These are phyloP conservation scores for Homarus americanus DNA, from an alignment of 1,140 invertebrate genomes.

Conservation along the genomic window DNA sequence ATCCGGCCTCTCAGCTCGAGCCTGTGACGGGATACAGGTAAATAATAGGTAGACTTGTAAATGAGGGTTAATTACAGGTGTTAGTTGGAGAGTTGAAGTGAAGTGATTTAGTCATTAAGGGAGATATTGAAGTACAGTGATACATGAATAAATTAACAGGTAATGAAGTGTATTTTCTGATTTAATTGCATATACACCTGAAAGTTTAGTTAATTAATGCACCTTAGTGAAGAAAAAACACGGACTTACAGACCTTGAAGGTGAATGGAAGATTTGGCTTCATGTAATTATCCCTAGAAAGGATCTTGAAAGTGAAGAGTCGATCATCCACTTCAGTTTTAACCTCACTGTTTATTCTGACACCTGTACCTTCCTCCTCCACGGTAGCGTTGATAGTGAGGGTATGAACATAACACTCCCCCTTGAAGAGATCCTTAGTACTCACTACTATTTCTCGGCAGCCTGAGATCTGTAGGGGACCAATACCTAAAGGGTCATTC, in stretches of 20 bases:
- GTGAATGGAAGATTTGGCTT: slow-evolving; percentile 32
- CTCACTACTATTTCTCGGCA: neutral
- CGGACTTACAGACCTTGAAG: neutral
- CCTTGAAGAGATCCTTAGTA: neutral
- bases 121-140: too few relatives aligned
- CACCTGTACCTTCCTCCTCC: slow-evolving; percentile 26
- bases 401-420: neutral
- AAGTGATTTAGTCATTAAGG: too few relatives aligned
- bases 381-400: neutral
- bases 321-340: neutral
- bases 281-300: slow-evolving; percentile 8
- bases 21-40: too few relatives aligned
- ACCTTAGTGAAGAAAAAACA: neutral
- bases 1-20: too few relatives aligned
- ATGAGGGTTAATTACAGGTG: too few relatives aligned
- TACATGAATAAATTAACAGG: too few relatives aligned
- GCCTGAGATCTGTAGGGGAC: neutral
- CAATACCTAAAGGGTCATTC: too few relatives aligned
- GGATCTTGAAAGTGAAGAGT: slow-evolving; percentile 3
- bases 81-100: too few relatives aligned
- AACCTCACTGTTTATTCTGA: neutral
- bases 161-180: too few relatives aligned
- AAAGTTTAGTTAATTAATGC: neutral
- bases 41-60: too few relatives aligned
- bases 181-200: neutral